Evolutionary conservation across 2,888 invertebrate genomes (phyloP).

Genomic region (Gnatocerus cornutus): DNA sequence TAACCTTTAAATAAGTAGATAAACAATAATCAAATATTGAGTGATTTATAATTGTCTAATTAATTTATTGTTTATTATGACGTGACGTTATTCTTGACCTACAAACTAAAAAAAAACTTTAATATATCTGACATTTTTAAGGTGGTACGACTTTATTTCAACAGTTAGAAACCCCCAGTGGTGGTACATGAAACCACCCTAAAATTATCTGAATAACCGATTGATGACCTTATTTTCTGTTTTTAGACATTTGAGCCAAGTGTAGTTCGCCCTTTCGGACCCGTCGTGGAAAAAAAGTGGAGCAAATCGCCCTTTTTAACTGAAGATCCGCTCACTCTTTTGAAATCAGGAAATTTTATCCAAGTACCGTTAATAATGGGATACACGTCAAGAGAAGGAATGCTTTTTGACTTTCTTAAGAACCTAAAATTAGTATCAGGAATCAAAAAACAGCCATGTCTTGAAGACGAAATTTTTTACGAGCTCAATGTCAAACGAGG

Average conservation of each 20-base stretch:
- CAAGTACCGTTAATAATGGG: slow-evolving; percentile 62
- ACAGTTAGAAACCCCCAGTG: too few species aligned
- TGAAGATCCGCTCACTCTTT: slow-evolving; percentile 57
- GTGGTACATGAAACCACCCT: too few species aligned
- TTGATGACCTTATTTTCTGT: background rate
- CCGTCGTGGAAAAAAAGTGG: slow-evolving; percentile 52
- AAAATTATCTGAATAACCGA: too few species aligned
- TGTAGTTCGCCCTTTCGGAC: slow-evolving; percentile 47
- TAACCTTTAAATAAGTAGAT: too few species aligned
- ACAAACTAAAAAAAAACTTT: too few species aligned
- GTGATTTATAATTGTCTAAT: too few species aligned
- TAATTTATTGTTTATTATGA: too few species aligned
- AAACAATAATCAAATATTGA: too few species aligned
- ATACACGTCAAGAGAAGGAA: slow-evolving; percentile 60
- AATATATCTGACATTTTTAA: too few species aligned
- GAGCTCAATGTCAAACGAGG: background rate
- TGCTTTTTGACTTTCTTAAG: slow-evolving; percentile 52
- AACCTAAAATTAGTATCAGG: slow-evolving; percentile 32
- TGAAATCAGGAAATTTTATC: slow-evolving; percentile 56
- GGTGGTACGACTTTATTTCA: too few species aligned
- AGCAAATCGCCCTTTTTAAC: slow-evolving; percentile 55
- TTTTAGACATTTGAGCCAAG: slow-evolving; percentile 3
- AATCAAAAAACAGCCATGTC: slow-evolving; percentile 7
- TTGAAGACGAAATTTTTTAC: slow-evolving; percentile 52
- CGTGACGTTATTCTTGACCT: too few species aligned